Evolutionary conservation across 2,888 invertebrate genomes (phyloP).

Genomic region (Ptychoptera albimana): DNA sequence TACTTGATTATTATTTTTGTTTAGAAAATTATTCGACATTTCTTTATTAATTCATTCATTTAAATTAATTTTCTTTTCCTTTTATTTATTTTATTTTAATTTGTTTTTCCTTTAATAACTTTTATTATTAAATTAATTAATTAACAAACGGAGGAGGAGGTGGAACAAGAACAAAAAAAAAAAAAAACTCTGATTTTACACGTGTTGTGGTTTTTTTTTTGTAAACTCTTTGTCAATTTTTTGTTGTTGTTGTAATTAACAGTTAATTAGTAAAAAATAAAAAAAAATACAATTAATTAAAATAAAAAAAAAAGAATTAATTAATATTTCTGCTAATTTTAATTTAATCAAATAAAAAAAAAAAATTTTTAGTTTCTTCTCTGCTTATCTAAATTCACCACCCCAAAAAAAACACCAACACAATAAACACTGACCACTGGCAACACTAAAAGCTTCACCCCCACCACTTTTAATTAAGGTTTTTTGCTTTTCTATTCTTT

Average conservation of each 20-base stretch:
- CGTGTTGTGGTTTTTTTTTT: background rate
- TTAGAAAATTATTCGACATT: background rate
- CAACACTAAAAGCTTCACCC: too few species aligned
- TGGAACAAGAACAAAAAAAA: background rate
- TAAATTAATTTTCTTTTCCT: background rate
- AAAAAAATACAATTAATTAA: background rate
- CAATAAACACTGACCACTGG: too few species aligned
- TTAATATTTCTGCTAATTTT: too few species aligned
- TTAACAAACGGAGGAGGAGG: background rate
- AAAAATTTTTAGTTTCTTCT: slow-evolving; percentile 6
- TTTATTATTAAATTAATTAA: background rate
- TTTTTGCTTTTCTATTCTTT: too few species aligned
- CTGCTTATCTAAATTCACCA: too few species aligned
- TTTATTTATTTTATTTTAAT: background rate
- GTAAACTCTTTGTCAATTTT: background rate
- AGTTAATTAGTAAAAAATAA: background rate
- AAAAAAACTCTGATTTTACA: background rate
- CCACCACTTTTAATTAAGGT: too few species aligned
- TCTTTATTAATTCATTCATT: background rate
- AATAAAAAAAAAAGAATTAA: background rate
- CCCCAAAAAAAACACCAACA: too few species aligned
- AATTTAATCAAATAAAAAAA: too few species aligned
- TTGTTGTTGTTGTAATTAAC: background rate
- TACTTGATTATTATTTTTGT: background rate
- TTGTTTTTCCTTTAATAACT: too few species aligned